Conservation (phyloP, 2,113 vertebrate genomes). For the Heliornis fulica region DNA sequence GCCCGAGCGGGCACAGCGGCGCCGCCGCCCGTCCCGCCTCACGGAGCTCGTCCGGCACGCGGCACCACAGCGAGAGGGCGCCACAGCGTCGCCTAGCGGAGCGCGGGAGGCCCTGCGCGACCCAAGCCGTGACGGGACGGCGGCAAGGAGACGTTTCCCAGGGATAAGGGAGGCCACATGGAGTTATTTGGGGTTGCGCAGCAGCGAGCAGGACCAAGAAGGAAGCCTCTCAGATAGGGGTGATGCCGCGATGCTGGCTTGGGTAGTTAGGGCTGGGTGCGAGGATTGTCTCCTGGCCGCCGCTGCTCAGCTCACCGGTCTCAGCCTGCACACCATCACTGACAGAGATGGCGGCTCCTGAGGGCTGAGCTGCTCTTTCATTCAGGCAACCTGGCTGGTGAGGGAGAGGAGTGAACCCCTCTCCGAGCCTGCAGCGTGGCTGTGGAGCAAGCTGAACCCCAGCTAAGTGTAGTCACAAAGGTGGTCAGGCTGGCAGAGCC, state of each 20-base stretch:
- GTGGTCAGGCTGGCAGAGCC: neutral
- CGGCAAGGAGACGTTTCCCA: neutral
- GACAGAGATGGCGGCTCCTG: neutral
- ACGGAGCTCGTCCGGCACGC: neutral
- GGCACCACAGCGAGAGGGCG: too few relatives aligned
- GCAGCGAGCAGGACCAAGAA: neutral
- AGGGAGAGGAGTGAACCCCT: neutral
- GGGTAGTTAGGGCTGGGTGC: rapidly evolving
- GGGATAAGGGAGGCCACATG: neutral
- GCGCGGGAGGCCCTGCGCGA: too few relatives aligned
- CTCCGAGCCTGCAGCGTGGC: neutral
- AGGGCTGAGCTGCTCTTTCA: neutral
- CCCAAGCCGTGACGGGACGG: too few relatives aligned
- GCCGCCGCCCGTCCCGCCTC: neutral
- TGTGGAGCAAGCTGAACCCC: neutral
- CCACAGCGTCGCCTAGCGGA: neutral
- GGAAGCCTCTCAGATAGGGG: too few relatives aligned
- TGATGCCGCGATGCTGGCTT: neutral
- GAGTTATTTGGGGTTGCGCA: too few relatives aligned
- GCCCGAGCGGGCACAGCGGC: neutral
- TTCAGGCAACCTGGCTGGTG: too few relatives aligned
- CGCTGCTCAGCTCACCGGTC: rapidly evolving
- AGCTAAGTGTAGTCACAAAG: rapidly evolving
- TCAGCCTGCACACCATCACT: rapidly evolving
- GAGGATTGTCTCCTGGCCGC: too few relatives aligned